phyloP scores from a whole-genome alignment of 2,797 vertebrate genomes.

The Morus bassanus region DNA sequence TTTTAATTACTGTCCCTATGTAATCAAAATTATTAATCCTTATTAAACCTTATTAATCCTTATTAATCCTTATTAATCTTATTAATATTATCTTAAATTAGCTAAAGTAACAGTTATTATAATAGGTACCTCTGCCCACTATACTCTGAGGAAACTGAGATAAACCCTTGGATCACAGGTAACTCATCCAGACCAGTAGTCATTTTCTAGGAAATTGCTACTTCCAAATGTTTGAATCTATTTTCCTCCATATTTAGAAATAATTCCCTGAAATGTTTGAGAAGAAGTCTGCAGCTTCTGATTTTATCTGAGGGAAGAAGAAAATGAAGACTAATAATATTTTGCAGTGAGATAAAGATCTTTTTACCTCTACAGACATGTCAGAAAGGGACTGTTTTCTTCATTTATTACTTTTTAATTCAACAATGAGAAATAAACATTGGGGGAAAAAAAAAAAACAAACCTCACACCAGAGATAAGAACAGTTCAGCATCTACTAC shows the following conservation, averaged over 20 bases:
- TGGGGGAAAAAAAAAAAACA: not conserved
- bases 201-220: not conserved
- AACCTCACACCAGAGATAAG: not conserved
- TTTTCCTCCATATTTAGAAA: not conserved
- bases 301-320: not conserved
- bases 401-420: not conserved
- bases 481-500: not conserved
- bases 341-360: not conserved
- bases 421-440: not conserved
- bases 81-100: not conserved
- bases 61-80: not conserved
- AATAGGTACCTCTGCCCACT: not conserved
- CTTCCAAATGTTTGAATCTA: not conserved
- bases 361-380: not conserved
- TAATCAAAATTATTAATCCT: not conserved
- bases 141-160: not conserved
- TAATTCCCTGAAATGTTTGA: not conserved
- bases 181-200: not conserved
- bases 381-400: not conserved
- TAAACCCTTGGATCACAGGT: not conserved
- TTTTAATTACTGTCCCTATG: not conserved
- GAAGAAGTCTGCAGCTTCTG: not conserved
- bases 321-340: not conserved
- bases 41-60: not conserved
- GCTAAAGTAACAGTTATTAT: not conserved